Evolutionary conservation across 2,113 vertebrate species (phyloP).

Genomic region (Nycticebus coucang): DNA sequence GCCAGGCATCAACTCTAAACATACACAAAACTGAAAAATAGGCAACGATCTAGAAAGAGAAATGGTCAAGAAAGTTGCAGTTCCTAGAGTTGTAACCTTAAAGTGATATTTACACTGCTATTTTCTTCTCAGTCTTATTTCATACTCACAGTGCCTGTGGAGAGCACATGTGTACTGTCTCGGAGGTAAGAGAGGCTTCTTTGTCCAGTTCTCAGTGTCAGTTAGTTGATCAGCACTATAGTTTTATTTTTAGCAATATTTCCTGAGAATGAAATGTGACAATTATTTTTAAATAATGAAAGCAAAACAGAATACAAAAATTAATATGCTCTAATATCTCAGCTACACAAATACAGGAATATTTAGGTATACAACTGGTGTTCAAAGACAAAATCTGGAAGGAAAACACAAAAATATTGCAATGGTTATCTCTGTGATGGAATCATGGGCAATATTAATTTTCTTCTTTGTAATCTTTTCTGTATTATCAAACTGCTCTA

Average conservation of each 20-base stretch:
- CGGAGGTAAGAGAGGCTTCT: background rate
- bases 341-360: background rate
- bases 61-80: background rate
- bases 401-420: background rate
- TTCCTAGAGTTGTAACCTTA: background rate
- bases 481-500: background rate
- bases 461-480: background rate
- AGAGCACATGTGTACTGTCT: rapidly evolving
- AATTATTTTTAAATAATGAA: background rate
- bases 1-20: background rate
- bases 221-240: background rate
- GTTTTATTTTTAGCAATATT: background rate
- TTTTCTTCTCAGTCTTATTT: background rate
- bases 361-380: background rate
- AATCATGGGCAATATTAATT: background rate
- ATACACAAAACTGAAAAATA: background rate
- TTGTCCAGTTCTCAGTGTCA: background rate
- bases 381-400: background rate
- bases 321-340: background rate
- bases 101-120: background rate
- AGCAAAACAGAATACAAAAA: background rate
- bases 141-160: rapidly evolving
- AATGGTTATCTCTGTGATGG: background rate
- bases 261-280: background rate
- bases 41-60: background rate